Evolutionary conservation across 2,888 invertebrate genomes (phyloP), one percentile per base, ranked within the genome.

Genomic region (Euzetes globulus): DNA sequence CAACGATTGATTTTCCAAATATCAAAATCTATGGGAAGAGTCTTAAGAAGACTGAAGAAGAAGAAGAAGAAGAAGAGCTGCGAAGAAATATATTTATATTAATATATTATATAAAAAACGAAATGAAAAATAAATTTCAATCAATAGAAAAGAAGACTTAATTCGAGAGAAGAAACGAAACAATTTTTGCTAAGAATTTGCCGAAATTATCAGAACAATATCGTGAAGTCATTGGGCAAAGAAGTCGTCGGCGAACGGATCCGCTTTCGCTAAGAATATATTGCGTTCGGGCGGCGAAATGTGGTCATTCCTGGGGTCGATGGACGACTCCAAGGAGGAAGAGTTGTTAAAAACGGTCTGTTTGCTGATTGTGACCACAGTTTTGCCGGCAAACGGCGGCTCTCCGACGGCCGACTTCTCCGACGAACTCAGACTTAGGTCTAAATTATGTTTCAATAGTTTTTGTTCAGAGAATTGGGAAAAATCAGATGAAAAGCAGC

Each of bases 191-290:
- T 6, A 52, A 52, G 19, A 52, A 52, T n/a, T 52, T 52, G 52
- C 55, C 4, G 25, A 55, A 55, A 47, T 17, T 11, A 9, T 5
- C 4, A 11, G 17, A 25, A 55, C 6, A 2, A 17, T 55, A 11
- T 50, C 22, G 3, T 22, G 25, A 4, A 55, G 1, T 55, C 55
- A 55, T 19, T 63, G 13, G 63, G 76, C 75, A 81, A 94, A 94
- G 83, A 93, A 93, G 41, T 79, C 79, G 73, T 91, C 91, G 79
- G 92, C 93, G 81, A 94, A 94, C 1, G 94, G 94, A 84, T 94
- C 93, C 65, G 87, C 87, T 80, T 91, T 91, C 72, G 91, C 87
- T 5, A 89, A 89, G 84, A 94, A 94, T 80, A 94, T 94, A 33
- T 75, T 77, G 55, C 74, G 63, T 19, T 75, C 76, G 11, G 68